Evolutionary conservation across 2,888 invertebrate genomes (phyloP).

Genomic region (Luffia ferchaultella): DNA sequence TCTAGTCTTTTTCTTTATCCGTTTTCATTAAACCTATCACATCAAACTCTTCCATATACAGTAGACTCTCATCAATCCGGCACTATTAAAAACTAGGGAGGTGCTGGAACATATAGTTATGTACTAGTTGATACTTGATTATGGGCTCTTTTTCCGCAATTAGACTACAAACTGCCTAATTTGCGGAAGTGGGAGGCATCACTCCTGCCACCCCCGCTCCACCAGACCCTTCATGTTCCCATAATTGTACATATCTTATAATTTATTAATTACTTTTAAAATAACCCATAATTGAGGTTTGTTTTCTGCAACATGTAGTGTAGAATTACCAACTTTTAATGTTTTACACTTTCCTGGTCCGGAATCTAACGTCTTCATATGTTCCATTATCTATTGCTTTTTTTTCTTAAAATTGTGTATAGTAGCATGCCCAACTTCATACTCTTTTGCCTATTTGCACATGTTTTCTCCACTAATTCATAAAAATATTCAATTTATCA

Average conservation of each 20-base stretch:
- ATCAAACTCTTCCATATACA: too few species aligned
- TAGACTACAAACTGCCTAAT: too few species aligned
- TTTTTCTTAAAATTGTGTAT: conserved; percentile 21
- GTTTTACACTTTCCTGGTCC: conserved; percentile 23
- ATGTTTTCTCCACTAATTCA: conserved; percentile 20
- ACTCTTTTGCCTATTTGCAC: conserved; percentile 19
- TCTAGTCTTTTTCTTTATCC: too few species aligned
- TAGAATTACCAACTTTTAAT: conserved; percentile 20
- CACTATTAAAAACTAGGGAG: too few species aligned
- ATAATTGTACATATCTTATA: neutral
- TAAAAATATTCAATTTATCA: conserved; percentile 20
- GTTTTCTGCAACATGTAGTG: conserved; percentile 10
- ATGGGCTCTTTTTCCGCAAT: too few species aligned
- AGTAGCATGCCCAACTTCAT: conserved; percentile 18
- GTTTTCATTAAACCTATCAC: too few species aligned
- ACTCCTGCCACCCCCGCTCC: too few species aligned
- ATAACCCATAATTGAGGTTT: neutral
- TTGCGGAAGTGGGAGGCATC: too few species aligned
- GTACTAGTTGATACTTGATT: too few species aligned
- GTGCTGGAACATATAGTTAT: too few species aligned
- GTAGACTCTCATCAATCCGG: too few species aligned
- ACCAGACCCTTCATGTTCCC: too few species aligned
- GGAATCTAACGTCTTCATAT: conserved; percentile 17
- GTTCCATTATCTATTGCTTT: conserved; percentile 18
- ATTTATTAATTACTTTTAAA: neutral